Evolutionary conservation across 2,888 invertebrate genomes (phyloP), one percentile per base, ranked within the genome.

Genomic region (Crepidodera aurea): DNA sequence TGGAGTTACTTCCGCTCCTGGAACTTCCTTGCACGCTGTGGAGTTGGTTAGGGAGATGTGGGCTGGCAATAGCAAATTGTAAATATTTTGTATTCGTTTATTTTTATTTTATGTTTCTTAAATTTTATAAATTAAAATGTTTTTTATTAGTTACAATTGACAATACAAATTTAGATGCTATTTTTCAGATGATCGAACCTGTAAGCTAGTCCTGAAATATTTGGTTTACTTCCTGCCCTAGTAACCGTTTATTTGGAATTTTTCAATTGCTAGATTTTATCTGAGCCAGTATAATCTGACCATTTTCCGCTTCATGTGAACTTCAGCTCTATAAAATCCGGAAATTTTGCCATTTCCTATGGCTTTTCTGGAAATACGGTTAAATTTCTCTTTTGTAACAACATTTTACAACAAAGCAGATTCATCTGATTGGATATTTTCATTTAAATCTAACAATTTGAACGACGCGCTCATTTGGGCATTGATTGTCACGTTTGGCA

Each of bases 1-100:
- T 77, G 97, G 97, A 0, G 91, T 97, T 0, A 91, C 92, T 62
- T 88, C 93, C 32, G 91, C 94, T 3, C 96, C 96, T 22, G 96
- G 96, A 6, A 94, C 95, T 0, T 88, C 92, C 0, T 83, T 87
- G 61, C 85, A 93, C 73, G 93, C 94, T 0, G 88, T 93, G 0
- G 77, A 86, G 53, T 81, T 92, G 13, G 89, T 90, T 0, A 82
- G 84, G 51, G 86, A 92, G 68, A 74, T 87, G 25, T 69, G 79
- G 54, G 62, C 69, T 39, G 79, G 79, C 27, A 81, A 78, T 53
- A 80, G 77, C 63, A 82, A 81, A 71, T 60, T 79, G 34, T 79
- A 73, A 70, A 13, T 7, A 18, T 15, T 25, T 5, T 22, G 0
- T n/a, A n/a, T n/a, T 27, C 7, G 27, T 27, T 15, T 3, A 1